Percentiles rank a stretch among this genome's conserved stretches.
Conservation (phyloP, 2,113 vertebrate species). For the Micronisus gabar region DNA sequence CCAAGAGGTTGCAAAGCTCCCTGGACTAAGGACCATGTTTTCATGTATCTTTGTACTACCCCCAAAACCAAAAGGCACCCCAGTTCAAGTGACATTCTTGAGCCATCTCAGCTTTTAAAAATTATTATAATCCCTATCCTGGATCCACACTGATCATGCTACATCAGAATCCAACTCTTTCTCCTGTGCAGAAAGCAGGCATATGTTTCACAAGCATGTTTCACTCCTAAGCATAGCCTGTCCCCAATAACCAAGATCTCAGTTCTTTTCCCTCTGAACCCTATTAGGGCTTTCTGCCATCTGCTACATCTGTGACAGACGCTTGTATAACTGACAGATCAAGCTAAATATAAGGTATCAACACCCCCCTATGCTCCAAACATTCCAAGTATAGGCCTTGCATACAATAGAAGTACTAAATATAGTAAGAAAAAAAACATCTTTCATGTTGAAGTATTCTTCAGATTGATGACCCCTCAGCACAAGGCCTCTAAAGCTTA, state of each 20-base stretch:
- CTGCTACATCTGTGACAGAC: slow-evolving; percentile 62
- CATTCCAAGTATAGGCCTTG: not conserved
- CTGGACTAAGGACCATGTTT: not conserved
- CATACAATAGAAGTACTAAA: slow-evolving; percentile 2
- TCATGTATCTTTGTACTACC: not conserved
- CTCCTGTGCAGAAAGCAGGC: not conserved
- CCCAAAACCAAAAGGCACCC: not conserved
- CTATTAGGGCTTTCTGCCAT: slow-evolving; percentile 61
- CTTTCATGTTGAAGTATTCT: slow-evolving; percentile 27
- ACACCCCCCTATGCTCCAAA: slow-evolving; percentile 49
- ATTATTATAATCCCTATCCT: not conserved
- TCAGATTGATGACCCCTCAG: not conserved
- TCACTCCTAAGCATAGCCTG: not conserved
- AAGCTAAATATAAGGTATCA: slow-evolving; percentile 65
- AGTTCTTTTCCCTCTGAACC: slow-evolving; percentile 35
- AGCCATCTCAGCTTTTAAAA: not conserved
- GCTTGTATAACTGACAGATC: slow-evolving; percentile 61
- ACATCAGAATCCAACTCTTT: not conserved
- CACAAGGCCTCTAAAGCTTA: not conserved
- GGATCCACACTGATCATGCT: not conserved
- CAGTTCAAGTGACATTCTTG: not conserved
- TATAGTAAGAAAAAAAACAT: slow-evolving; percentile 55
- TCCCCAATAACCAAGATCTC: not conserved
- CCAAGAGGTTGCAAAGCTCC: not conserved
- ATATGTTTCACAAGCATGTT: not conserved